phyloP scores from a whole-genome alignment of 2,888 invertebrate species.

The Nycteola revayana region DNA sequence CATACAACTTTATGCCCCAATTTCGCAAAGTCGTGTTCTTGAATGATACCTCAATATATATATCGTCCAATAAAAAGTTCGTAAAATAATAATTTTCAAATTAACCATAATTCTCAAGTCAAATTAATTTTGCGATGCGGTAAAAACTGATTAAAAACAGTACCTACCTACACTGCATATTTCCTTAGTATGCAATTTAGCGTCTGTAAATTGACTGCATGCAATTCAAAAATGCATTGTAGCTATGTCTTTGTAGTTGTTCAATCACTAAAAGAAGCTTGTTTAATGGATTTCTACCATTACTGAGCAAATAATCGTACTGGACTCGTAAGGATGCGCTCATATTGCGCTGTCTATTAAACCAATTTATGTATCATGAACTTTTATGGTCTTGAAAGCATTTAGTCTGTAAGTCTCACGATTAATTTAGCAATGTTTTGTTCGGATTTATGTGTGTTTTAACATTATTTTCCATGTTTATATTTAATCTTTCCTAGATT shows the following conservation, averaged over 20 bases:
- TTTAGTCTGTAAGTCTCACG: too few relatives aligned
- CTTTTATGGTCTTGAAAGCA: too few relatives aligned
- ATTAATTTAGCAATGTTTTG: too few relatives aligned
- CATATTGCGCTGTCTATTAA: constrained; percentile 39
- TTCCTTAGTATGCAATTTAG: constrained; percentile 58
- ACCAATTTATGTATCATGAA: constrained; percentile 19
- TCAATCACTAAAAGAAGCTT: constrained; percentile 79
- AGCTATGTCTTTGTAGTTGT: constrained; percentile 66
- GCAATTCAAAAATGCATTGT: constrained; percentile 75
- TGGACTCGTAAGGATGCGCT: constrained; percentile 57
- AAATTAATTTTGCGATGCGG: constrained; percentile 30
- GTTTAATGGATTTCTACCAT: constrained; percentile 82
- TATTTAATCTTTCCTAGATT: too few relatives aligned
- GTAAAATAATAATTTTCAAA: constrained; percentile 3
- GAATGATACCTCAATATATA: too few relatives aligned
- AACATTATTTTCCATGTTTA: too few relatives aligned
- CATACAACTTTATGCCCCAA: neutral
- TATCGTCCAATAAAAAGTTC: neutral
- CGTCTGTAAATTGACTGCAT: constrained; percentile 64
- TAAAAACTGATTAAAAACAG: constrained; percentile 23
- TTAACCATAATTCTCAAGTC: constrained; percentile 25
- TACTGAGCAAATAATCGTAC: constrained; percentile 79
- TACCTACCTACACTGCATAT: constrained; percentile 34
- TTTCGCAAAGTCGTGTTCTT: too few relatives aligned
- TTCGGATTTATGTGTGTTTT: too few relatives aligned